Base-by-base conservation (phyloP, 2,888 invertebrate species). In the Phortica okadai region DNA sequence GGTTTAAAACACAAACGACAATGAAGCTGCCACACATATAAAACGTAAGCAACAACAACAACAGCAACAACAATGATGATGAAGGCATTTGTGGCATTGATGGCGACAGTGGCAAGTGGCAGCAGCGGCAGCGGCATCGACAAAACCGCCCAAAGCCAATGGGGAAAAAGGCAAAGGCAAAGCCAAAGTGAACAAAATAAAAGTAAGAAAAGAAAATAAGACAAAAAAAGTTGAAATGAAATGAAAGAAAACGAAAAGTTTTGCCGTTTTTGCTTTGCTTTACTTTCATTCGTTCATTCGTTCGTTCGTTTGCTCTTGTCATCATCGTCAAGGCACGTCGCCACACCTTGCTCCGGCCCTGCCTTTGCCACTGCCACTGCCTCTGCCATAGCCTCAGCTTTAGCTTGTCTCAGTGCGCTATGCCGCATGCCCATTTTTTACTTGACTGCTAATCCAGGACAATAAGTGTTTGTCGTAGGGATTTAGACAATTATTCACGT, bases 391-490 rank as follows among this genome's bases (percentile, higher is more conserved):
- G 21, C 62, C 62, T 6, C 25, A 62, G 33, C 33, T 33, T 33
- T 33, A 5, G 33, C 33, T 33, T 33, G 56, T 33, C 41, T 33
- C 56, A 14, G 21, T 21, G 21, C 21, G 21, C 21, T 21, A 21
- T 21, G 21, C 21, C 21, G 70, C 54, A 21, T 21, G 14, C 54
- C 56, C 54, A 54, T 72, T 72, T 72, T 72, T 72, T 72, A 78
- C 79, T 78, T 80, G 83, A 76, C 82, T 85, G 88, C 85, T 85
- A 85, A 85, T 85, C 85, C 85, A 85, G 85, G 88, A 85, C 85
- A 85, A 85, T 85, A 85, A 85, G 85, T 85, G 85, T 85, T 85
- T 85, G 85, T 85, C 85, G 88, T 88, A 85, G 85, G 85, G 85
- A 85, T 85, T 85, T 85, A 86, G 85, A 85, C 85, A 85, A 85